A percentile compares a stretch with the other conserved stretches of the same genome.
Evolutionary conservation across 2,888 invertebrate species (phyloP).

Genomic region (Tiliacea citrago): DNA sequence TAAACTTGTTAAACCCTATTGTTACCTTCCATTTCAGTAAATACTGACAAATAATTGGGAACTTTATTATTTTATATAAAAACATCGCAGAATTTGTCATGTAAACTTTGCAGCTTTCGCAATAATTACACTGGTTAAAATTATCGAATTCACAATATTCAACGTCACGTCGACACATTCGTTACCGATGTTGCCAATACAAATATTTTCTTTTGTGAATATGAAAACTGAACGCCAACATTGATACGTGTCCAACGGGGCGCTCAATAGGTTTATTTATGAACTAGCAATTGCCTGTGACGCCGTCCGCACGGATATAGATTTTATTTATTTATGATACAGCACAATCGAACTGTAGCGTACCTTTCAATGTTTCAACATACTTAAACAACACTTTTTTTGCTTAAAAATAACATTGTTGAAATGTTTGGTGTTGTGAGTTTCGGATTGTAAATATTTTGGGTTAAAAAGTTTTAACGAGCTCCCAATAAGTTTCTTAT

Average conservation of each 20-base stretch:
- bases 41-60: not conserved
- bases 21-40: not conserved
- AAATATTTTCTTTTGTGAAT: slow-evolving; percentile 64
- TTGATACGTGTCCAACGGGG: slow-evolving; percentile 56
- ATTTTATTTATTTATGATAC: slow-evolving; percentile 35
- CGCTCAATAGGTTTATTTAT: slow-evolving; percentile 47
- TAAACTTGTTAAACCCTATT: not conserved
- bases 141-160: slow-evolving; percentile 46
- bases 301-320: not conserved
- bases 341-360: slow-evolving; percentile 9
- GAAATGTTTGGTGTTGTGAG: slow-evolving; percentile 12
- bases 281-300: slow-evolving; percentile 31
- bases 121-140: slow-evolving; percentile 6
- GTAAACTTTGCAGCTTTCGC: not conserved
- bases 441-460: slow-evolving; percentile 7
- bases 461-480: slow-evolving; percentile 26
- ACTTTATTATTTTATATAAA: not conserved
- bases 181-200: slow-evolving; percentile 58
- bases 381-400: not conserved
- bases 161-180: slow-evolving; percentile 42
- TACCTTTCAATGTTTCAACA: not conserved
- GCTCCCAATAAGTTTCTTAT: slow-evolving; percentile 10
- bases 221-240: slow-evolving; percentile 57
- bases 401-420: slow-evolving; percentile 15
- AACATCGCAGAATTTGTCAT: not conserved